Evolutionary conservation across 64 coral and sea anemone genomes (phyloP), one percentile per base, ranked within the genome.

Genomic region (Dendrophyllia cribrosa): DNA sequence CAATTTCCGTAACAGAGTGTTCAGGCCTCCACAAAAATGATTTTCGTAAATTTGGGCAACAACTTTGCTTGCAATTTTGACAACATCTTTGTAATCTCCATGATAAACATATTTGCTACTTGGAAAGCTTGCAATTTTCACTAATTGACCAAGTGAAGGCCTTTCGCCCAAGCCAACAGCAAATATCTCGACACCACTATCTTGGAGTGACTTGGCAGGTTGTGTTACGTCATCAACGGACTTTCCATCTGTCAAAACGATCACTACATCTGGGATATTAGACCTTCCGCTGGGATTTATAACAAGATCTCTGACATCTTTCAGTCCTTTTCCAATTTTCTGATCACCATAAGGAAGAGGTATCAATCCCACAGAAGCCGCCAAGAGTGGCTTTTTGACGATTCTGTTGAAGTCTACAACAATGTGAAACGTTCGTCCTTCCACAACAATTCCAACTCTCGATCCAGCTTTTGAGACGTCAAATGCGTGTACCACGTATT

Each of bases 41-140:
- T 78, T 77, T 9, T 68, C 44, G 70, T 76, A 93, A 77, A 93
- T 76, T 26, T 85, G 49, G 7, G 79, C 70, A 34, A 87, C 84
- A 10, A 93, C 19, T 87, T 70, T 77, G 20, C 80, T 75, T 17
- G 91, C 81, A 62, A 93, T 59, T 60, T 46, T 46, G 0, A 76
- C 19, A 47, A 73, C 71, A 60, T 93, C 83, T 7, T 65, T 71
- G 87, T 67, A 93, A 70, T 86, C 47, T 16, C 91, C 80, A 9
- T 78, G 63, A 20, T 67, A 62, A 26, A 70, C 60, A 52, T 93
- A 82, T 43, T 77, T 64, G 24, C 23, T n/a, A 19, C 47, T 77
- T 34, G 91, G 91, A 5, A 23, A 75, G 68, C 91, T 93, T 59
- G 91, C 91, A 49, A 86, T 87, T 47, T 66, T 49, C 17, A 59